Conservation (phyloP, 2,113 vertebrate genomes). For the Forbesichthys papilliferus region DNA sequence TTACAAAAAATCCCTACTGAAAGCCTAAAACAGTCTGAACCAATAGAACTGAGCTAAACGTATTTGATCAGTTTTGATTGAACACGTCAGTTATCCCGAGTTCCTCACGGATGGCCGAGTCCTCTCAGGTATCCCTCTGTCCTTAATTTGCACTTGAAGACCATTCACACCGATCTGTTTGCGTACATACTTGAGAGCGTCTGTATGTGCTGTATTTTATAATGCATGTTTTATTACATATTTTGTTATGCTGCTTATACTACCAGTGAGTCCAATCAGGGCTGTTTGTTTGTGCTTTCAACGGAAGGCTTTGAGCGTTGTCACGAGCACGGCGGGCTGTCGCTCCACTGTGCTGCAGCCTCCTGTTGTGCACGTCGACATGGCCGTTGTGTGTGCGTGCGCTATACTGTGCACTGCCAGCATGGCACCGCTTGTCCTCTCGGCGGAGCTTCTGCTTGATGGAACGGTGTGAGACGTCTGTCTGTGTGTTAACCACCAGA, state of each 20-base stretch:
- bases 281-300: slow-evolving; percentile 79
- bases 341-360: slow-evolving; percentile 37
- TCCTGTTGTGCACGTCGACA: slow-evolving; percentile 74
- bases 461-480: slow-evolving; percentile 82
- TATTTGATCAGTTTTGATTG: not conserved
- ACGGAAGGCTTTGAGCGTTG: slow-evolving; percentile 65
- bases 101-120: too few relatives aligned
- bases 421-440: slow-evolving; percentile 75
- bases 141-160: too few relatives aligned
- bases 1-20: slow-evolving; percentile 34
- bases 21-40: slow-evolving; percentile 67
- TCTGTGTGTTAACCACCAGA: slow-evolving; percentile 41
- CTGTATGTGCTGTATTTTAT: slow-evolving; percentile 56
- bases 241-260: slow-evolving; percentile 69
- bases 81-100: too few relatives aligned
- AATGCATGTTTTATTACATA: slow-evolving; percentile 72
- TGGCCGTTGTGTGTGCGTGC: slow-evolving; percentile 45
- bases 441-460: slow-evolving; percentile 70
- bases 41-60: not conserved
- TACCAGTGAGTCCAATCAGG: slow-evolving; percentile 75
- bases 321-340: slow-evolving; percentile 77
- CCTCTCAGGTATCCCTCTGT: too few relatives aligned
- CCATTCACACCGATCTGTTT: too few relatives aligned
- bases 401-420: slow-evolving; percentile 57
- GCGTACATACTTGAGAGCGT: slow-evolving; percentile 70